These are phyloP conservation scores for Seriola aureovittata DNA, from an alignment of 2,113 vertebrate genomes.

Conservation along the genomic window DNA sequence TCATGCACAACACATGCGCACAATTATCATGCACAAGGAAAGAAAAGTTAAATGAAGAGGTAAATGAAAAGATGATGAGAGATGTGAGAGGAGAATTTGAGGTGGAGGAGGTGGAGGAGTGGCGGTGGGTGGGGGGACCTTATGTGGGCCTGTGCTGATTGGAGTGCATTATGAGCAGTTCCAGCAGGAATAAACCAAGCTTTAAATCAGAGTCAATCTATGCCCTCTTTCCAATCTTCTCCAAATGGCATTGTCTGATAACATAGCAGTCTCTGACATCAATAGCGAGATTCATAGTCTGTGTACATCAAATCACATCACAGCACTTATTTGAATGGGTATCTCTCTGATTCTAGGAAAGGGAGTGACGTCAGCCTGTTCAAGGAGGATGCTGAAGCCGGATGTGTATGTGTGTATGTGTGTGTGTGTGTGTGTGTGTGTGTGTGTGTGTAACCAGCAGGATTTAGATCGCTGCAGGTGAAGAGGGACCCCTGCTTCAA, in stretches of 20 bases:
- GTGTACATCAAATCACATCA: constrained; percentile 29
- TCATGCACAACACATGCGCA: not conserved
- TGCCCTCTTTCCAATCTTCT: not conserved
- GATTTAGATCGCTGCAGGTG: constrained; percentile 63
- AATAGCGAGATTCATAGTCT: constrained; percentile 16
- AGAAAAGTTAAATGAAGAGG: constrained; percentile 15
- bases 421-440: constrained; percentile 17
- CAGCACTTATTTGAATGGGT: constrained; percentile 28
- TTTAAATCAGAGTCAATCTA: constrained; percentile 28
- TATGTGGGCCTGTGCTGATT: constrained; percentile 25
- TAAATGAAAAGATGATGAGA: constrained; percentile 27
- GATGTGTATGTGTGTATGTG: too few species aligned
- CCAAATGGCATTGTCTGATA: constrained; percentile 29
- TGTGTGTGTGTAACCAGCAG: constrained; percentile 32
- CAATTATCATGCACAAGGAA: constrained; percentile 15
- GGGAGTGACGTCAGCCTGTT: constrained; percentile 26
- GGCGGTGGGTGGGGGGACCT: constrained; percentile 5
- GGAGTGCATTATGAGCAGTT: constrained; percentile 24
- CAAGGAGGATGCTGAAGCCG: constrained; percentile 12
- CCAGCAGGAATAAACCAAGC: constrained; percentile 12
- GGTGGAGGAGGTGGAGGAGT: not conserved
- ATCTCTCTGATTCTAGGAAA: constrained; percentile 6
- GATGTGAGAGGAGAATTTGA: constrained; percentile 1
- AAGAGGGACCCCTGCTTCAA: constrained; percentile 57
- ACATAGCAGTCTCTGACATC: constrained; percentile 29